phyloP scores from a whole-genome alignment of 1,140 invertebrate genomes.

The Drosophila jambulina region DNA sequence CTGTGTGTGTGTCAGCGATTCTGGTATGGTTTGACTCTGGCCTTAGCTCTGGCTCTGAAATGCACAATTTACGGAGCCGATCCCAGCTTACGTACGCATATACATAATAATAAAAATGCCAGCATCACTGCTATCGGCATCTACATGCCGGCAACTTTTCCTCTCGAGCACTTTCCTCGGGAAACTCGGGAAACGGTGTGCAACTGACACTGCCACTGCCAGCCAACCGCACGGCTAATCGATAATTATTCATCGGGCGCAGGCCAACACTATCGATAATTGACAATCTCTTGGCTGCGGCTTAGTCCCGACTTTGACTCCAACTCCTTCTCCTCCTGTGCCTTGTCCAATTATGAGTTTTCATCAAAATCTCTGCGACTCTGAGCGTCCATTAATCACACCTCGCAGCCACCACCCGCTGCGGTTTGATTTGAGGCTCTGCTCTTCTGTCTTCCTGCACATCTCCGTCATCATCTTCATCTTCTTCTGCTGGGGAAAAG shows the following conservation, averaged over 20 bases:
- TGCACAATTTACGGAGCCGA: conserved; percentile 47
- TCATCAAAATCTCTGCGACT: conserved; percentile 25
- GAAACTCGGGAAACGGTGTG: conserved; percentile 17
- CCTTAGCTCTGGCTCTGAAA: conserved; percentile 34
- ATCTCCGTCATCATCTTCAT: conserved; percentile 8
- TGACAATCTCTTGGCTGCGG: conserved; percentile 67
- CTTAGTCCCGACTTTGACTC: not conserved
- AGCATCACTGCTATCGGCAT: conserved; percentile 48
- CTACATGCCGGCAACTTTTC: conserved; percentile 56
- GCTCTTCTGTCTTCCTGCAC: conserved; percentile 32
- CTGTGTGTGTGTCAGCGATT: conserved; percentile 47
- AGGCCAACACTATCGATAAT: conserved; percentile 77
- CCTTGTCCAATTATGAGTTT: conserved; percentile 51
- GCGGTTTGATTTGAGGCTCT: conserved; percentile 40
- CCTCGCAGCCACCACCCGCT: conserved; percentile 38
- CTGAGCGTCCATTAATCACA: conserved; percentile 42
- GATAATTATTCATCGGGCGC: conserved; percentile 79
- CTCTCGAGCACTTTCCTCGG: conserved; percentile 46
- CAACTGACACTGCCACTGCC: conserved; percentile 20
- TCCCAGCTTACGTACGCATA: conserved; percentile 63
- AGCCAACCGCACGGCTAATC: conserved; percentile 63
- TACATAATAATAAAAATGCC: conserved; percentile 63
- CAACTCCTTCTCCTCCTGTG: not conserved
- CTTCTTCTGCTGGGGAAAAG: not conserved
- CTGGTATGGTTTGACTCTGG: conserved; percentile 40